Percentiles rank a stretch among this genome's conserved stretches.
These are phyloP conservation scores for Galago senegalensis DNA, from an alignment of 2,797 vertebrate species.

Conservation along the genomic window DNA sequence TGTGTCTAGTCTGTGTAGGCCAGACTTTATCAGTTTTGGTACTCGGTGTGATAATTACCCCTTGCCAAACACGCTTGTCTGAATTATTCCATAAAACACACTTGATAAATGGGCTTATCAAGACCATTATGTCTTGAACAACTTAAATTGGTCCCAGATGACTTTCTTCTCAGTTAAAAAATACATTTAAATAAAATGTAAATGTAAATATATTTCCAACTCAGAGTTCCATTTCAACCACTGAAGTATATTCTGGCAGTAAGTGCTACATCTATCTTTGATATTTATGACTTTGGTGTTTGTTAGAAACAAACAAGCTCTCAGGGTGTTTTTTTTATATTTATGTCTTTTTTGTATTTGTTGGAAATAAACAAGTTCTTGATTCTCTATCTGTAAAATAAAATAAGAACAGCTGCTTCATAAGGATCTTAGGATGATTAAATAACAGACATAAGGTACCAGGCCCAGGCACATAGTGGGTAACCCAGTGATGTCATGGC, in stretches of 20 bases:
- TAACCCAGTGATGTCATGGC: neutral
- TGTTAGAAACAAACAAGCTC: slow-evolving; percentile 73
- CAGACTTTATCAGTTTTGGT: slow-evolving; percentile 79
- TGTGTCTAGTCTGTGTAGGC: slow-evolving; percentile 11
- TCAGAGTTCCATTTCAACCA: slow-evolving; percentile 85
- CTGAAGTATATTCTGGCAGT: slow-evolving; percentile 87
- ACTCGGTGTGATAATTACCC: slow-evolving; percentile 82
- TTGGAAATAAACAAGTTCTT: slow-evolving; percentile 75
- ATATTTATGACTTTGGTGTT: slow-evolving; percentile 88
- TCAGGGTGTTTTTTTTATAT: slow-evolving; percentile 81
- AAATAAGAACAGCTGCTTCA: slow-evolving; percentile 71
- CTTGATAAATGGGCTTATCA: slow-evolving; percentile 88
- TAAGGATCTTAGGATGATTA: slow-evolving; percentile 46
- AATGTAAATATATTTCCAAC: slow-evolving; percentile 91
- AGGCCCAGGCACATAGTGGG: neutral
- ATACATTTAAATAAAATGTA: slow-evolving; percentile 89
- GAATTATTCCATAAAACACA: slow-evolving; percentile 85
- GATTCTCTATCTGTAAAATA: slow-evolving; percentile 74
- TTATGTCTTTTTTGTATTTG: slow-evolving; percentile 78
- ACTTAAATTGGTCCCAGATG: slow-evolving; percentile 88
- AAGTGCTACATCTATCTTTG: slow-evolving; percentile 89
- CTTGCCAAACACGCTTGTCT: slow-evolving; percentile 84
- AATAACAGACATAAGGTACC: neutral
- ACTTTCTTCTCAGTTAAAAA: slow-evolving; percentile 84
- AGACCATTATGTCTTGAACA: slow-evolving; percentile 84